Conservation (phyloP, 2,888 invertebrate species). For the Halocaridina rubra region DNA sequence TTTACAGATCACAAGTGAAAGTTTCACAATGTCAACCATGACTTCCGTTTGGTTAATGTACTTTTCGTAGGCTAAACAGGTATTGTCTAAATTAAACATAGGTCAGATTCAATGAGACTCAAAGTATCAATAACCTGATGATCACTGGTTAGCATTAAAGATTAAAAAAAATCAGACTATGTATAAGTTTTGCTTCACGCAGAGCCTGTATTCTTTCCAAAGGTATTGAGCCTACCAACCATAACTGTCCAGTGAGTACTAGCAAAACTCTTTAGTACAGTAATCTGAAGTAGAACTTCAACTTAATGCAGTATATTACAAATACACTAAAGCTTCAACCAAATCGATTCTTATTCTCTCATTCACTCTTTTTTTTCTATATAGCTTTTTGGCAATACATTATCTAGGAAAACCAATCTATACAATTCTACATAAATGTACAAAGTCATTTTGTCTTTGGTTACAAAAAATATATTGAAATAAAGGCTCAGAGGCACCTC, state of each 20-base stretch:
- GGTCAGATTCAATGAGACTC: slow-evolving; percentile 4
- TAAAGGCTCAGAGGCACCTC: slow-evolving; percentile 53
- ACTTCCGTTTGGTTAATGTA: slow-evolving; percentile 21
- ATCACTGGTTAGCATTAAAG: too few species aligned
- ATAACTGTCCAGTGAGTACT: slow-evolving; percentile 44
- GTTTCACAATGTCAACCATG: not conserved
- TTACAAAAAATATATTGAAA: slow-evolving; percentile 58
- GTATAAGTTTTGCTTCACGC: too few species aligned
- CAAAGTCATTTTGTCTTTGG: slow-evolving; percentile 53
- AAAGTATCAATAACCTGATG: too few species aligned
- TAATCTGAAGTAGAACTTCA: slow-evolving; percentile 34
- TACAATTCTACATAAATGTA: slow-evolving; percentile 53
- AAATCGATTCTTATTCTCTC: slow-evolving; percentile 25
- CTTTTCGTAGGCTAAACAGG: slow-evolving; percentile 5
- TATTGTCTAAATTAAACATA: slow-evolving; percentile 2
- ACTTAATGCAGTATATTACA: slow-evolving; percentile 31
- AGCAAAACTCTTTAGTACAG: slow-evolving; percentile 27
- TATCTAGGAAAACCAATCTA: slow-evolving; percentile 40
- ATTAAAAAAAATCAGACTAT: too few species aligned
- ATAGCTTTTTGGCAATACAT: slow-evolving; percentile 4
- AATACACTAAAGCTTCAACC: slow-evolving; percentile 55
- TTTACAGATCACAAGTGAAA: not conserved
- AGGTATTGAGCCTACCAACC: too few species aligned
- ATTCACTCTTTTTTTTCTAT: not conserved
- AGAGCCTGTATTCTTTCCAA: too few species aligned